Base-by-base conservation (phyloP, 2,888 invertebrate genomes). In the Metopia argyrocephala region DNA sequence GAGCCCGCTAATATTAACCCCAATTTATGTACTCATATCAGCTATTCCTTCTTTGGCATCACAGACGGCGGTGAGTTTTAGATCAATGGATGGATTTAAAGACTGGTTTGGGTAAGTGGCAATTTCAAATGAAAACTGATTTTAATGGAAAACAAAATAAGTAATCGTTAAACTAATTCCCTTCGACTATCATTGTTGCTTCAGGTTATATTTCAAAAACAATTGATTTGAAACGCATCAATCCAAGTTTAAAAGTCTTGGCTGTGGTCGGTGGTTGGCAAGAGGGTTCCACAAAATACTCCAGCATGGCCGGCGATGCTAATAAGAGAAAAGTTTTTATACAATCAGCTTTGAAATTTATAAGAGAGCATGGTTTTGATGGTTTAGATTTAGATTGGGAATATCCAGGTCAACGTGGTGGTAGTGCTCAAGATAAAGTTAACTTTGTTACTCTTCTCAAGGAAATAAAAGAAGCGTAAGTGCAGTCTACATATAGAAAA, bases 191-290 rank as follows among this genome's bases (percentile, higher is more conserved):
- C n/a, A n/a, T n/a, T n/a, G n/a, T n/a, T 82, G 74, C 25, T 82
- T n/a, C n/a, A n/a, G n/a, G n/a, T n/a, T n/a, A n/a, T n/a, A n/a
- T n/a, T n/a, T n/a, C n/a, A n/a, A n/a, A 85, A 45, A 79, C 85
- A 0, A 84, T 87, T 46, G 86, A 83, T 0, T 54, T 87, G 45
- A 87, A 87, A 74, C 52, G 83, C 3, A 50, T 5, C 2, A 87
- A 87, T 71, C 85, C 86, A 0, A 83, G 84, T 0, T 69, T 87
- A 0, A 96, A 96, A 89, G 94, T 96, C 0, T 90, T 96, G 1
- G 92, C 97, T 4, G 97, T 96, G 1, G 93, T 98, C 68, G 98
- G 98, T 9, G 98, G 98, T 0, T 97, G 97, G 97, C 97, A 96
- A 87, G 97, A 97, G 90, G 97, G 96, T 0, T 95, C 95, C 0